A percentile compares a stretch with the other conserved stretches of the same genome.
phyloP scores from a whole-genome alignment of 2,797 vertebrate species.

The Argentina silus region DNA sequence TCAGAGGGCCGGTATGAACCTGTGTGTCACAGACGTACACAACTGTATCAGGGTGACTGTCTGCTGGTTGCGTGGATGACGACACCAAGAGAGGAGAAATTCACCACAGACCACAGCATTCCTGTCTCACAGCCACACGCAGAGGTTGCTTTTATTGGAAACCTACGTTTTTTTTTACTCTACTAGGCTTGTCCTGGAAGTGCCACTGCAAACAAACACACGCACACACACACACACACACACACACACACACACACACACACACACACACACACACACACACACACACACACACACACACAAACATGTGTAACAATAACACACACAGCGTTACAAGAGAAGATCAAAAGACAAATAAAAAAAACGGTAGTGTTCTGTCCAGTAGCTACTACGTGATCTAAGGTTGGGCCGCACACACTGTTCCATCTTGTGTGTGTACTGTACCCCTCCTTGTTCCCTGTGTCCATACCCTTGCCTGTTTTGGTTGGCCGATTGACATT shows the following conservation, averaged over 20 bases:
- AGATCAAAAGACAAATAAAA: no score
- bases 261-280: neutral
- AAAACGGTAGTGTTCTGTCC: no score
- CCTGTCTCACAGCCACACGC: neutral
- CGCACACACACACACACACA: no score
- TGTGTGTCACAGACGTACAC: constrained; percentile 1
- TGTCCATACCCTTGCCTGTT: no score
- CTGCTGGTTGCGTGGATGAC: neutral
- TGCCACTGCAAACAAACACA: no score
- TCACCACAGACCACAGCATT: constrained; percentile 5
- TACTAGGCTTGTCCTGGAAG: neutral
- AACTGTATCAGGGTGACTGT: neutral
- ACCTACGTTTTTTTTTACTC: constrained; percentile 20
- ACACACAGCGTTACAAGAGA: no score
- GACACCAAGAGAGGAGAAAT: neutral
- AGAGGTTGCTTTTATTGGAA: neutral
- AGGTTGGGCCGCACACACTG: neutral
- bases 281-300: no score
- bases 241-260: no score
- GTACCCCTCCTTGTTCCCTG: no score
- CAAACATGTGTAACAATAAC: no score
- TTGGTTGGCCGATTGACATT: no score
- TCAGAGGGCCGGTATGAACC: constrained; percentile 8
- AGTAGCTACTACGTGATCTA: neutral
- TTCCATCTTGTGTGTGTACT: neutral